These are phyloP conservation scores for Papilio aristodemus DNA, from an alignment of 1,140 invertebrate genomes.

Conservation along the genomic window DNA sequence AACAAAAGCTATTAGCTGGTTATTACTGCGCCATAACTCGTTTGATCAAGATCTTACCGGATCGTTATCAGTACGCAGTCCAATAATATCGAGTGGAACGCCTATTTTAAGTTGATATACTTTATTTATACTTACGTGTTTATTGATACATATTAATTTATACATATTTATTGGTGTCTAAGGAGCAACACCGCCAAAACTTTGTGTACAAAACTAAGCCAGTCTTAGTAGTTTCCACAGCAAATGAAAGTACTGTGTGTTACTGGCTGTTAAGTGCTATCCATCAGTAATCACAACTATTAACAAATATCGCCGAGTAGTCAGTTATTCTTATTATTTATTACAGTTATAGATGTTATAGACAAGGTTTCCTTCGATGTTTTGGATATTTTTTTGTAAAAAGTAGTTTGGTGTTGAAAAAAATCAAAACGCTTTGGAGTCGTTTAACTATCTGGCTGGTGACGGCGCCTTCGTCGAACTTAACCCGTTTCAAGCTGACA, in stretches of 20 bases:
- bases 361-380: too few species aligned
- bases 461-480: conserved; percentile 30
- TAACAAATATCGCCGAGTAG: too few species aligned
- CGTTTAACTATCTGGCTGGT: conserved; percentile 10
- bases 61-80: conserved; percentile 22
- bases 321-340: too few species aligned
- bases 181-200: too few species aligned
- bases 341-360: too few species aligned
- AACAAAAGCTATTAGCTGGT: conserved; percentile 37
- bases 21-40: conserved; percentile 32
- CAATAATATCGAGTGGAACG: conserved; percentile 9
- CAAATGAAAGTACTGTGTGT: too few species aligned
- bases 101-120: conserved; percentile 19
- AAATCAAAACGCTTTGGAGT: conserved; percentile 12
- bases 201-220: too few species aligned
- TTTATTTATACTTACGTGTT: conserved; percentile 28
- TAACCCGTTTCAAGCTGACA: conserved; percentile 51
- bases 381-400: neutral
- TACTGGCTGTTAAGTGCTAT: too few species aligned
- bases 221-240: too few species aligned
- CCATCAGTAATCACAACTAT: too few species aligned
- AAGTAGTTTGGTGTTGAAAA: neutral
- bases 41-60: conserved; percentile 26
- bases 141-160: neutral
- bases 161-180: too few species aligned